Conservation (phyloP, 1,140 invertebrate genomes). For the Calliphora vicina region DNA sequence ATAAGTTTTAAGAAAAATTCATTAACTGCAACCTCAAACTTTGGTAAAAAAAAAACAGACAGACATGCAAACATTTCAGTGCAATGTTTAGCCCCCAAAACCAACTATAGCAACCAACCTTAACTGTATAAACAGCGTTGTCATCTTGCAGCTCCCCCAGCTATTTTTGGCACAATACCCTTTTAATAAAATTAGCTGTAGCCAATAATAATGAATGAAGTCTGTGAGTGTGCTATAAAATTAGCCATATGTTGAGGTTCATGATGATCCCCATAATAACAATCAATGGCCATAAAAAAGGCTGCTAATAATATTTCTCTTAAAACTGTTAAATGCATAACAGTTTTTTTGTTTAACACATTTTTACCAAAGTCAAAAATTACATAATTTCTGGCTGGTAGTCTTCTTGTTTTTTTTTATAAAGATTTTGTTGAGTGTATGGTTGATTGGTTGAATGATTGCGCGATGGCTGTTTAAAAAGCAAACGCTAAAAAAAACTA, state of each 20-base stretch:
- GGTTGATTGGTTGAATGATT: background rate
- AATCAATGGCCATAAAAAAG: background rate
- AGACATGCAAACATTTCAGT: background rate
- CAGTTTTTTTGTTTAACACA: background rate
- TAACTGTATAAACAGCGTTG: too few species aligned
- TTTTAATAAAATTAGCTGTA: too few species aligned
- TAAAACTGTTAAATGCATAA: background rate
- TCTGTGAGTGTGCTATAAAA: too few species aligned
- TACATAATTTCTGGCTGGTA: background rate
- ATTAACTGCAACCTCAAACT: background rate
- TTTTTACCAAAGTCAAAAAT: conserved; percentile 6
- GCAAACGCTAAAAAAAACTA: background rate
- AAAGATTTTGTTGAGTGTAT: background rate
- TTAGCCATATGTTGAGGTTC: too few species aligned
- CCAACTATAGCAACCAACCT: background rate
- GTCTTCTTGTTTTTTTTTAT: background rate
- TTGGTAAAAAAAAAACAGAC: background rate
- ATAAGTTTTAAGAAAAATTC: background rate
- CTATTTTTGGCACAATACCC: too few species aligned
- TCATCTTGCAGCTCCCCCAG: too few species aligned
- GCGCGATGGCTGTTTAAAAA: background rate
- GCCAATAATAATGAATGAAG: too few species aligned
- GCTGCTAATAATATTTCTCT: too few species aligned
- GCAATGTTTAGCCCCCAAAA: background rate
- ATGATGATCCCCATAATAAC: too few species aligned